phyloP scores from a whole-genome alignment of 1,140 invertebrate genomes.

The Pseudomyrmex cubaensis region DNA sequence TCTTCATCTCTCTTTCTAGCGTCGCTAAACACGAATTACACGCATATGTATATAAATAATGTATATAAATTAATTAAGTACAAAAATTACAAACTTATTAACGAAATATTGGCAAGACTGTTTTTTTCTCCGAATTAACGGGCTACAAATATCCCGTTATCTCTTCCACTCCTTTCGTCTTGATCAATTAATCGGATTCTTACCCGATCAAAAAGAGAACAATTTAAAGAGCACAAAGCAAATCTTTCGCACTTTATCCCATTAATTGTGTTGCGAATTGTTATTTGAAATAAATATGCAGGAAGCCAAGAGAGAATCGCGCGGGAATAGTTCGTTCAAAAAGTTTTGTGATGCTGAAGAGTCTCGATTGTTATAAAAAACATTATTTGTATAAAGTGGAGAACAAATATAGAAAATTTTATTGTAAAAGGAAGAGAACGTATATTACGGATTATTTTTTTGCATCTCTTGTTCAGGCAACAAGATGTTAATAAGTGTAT shows the following conservation, averaged over 20 bases:
- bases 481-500: conserved; percentile 12
- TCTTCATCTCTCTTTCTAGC: conserved; percentile 62
- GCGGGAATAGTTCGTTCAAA: conserved; percentile 34
- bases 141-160: conserved; percentile 22
- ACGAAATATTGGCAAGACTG: conserved; percentile 85
- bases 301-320: conserved; percentile 49
- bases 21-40: conserved; percentile 76
- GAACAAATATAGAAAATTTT: not conserved
- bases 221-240: conserved; percentile 27
- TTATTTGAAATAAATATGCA: conserved; percentile 38
- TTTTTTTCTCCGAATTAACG: conserved; percentile 63
- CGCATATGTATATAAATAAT: conserved; percentile 83
- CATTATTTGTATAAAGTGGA: conserved; percentile 15
- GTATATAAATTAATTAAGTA: conserved; percentile 85
- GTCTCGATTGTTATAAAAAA: conserved; percentile 11
- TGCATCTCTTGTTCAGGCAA: not conserved
- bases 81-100: conserved; percentile 86
- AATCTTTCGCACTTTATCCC: no score
- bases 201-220: conserved; percentile 3
- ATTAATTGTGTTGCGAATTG: conserved; percentile 30
- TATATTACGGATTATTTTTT: conserved; percentile 37
- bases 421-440: conserved; percentile 42
- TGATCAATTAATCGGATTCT: conserved; percentile 11
- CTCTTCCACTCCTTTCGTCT: not conserved
- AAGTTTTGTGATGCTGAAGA: not conserved